phyloP scores from a whole-genome alignment of 2,113 vertebrate species.

The Leptosomus discolor region DNA sequence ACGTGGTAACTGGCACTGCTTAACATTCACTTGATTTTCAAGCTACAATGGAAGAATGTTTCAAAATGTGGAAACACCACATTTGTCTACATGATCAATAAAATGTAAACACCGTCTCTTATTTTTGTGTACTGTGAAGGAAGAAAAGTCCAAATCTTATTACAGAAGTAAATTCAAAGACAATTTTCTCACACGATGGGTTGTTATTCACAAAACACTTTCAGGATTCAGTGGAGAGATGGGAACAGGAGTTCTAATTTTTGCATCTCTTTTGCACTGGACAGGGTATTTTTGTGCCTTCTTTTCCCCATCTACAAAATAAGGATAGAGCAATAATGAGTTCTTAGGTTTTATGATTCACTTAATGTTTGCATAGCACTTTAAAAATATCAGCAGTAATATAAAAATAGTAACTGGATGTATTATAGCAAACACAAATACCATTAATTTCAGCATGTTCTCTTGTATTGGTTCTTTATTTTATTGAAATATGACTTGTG shows the following conservation, averaged over 20 bases:
- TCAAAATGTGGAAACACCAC: not conserved
- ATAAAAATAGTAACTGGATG: not conserved
- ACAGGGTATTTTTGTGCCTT: not conserved
- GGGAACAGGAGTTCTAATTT: not conserved
- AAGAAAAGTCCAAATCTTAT: not conserved
- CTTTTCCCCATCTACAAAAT: not conserved
- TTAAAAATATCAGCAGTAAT: slow-evolving; percentile 13
- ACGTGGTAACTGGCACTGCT: not conserved
- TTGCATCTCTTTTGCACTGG: not conserved
- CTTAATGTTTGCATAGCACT: not conserved
- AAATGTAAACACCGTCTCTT: not conserved
- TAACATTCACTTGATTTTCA: not conserved
- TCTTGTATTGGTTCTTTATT: not conserved
- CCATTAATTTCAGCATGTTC: not conserved
- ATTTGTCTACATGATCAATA: not conserved
- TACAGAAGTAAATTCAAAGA: not conserved
- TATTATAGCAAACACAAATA: not conserved
- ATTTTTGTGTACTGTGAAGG: not conserved
- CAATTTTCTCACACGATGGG: not conserved
- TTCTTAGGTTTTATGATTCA: not conserved
- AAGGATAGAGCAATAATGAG: not conserved
- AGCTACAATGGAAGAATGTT: not conserved
- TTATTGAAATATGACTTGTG: not conserved
- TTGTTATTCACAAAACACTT: not conserved
- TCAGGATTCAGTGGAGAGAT: not conserved